phyloP scores from a whole-genome alignment of 2,797 vertebrate genomes.

The Triplophysa bombifrons region DNA sequence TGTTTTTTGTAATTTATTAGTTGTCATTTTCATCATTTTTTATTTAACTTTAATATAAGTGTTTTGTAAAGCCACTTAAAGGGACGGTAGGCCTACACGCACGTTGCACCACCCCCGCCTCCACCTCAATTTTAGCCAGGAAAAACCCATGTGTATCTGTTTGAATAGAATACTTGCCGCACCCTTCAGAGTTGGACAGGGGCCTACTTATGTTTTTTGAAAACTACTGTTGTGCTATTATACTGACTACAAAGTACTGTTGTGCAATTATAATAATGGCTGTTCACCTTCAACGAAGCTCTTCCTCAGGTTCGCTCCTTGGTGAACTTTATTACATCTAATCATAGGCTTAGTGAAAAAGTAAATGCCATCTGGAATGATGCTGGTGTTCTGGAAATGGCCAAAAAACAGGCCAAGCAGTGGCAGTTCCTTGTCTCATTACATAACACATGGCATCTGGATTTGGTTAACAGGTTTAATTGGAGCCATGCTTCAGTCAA shows the following conservation, averaged over 20 bases:
- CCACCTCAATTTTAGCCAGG: too few species aligned
- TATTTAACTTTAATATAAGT: too few species aligned
- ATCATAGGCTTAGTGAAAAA: not conserved
- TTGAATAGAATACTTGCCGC: constrained; percentile 3
- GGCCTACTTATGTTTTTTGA: not conserved
- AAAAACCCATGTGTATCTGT: too few species aligned
- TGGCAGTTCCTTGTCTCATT: constrained; percentile 23
- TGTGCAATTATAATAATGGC: not conserved
- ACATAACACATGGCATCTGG: constrained; percentile 44
- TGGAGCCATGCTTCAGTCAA: constrained; percentile 5
- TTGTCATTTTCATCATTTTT: too few species aligned
- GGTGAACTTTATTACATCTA: not conserved
- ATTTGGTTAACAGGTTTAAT: constrained; percentile 27
- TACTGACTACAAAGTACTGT: not conserved
- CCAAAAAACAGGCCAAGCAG: constrained; percentile 25
- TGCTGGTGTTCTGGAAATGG: not conserved
- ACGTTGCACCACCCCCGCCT: too few species aligned
- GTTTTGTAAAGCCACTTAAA: too few species aligned
- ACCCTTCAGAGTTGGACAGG: not conserved
- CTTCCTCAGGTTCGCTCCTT: not conserved
- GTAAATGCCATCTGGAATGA: too few species aligned
- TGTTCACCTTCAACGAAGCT: not conserved
- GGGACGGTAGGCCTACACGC: too few species aligned
- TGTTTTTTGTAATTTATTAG: too few species aligned
- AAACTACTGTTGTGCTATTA: not conserved